phyloP scores from a whole-genome alignment of 2,113 vertebrate species.

The Prunella himalayana region DNA sequence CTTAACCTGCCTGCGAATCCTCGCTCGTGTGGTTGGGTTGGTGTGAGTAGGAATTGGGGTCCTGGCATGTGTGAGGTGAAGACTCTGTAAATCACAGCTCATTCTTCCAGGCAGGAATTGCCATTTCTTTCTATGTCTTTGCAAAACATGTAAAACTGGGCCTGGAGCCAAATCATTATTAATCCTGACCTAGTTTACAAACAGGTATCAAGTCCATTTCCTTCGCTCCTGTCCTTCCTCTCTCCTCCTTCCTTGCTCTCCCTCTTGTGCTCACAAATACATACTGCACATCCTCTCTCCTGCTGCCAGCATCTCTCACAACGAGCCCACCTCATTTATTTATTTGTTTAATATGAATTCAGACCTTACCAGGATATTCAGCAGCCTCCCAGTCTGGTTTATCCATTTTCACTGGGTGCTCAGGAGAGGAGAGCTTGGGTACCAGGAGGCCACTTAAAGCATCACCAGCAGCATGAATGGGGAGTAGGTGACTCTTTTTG shows the following conservation, averaged over 20 bases:
- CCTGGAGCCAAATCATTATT: neutral
- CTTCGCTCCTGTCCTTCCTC: neutral
- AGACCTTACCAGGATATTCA: neutral
- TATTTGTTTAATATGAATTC: neutral
- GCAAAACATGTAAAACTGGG: neutral
- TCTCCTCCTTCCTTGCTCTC: conserved; percentile 44
- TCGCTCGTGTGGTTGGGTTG: neutral
- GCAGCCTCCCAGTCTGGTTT: neutral
- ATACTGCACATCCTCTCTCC: neutral
- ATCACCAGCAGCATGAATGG: neutral
- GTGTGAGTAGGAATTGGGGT: neutral
- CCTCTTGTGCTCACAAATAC: conserved; percentile 50
- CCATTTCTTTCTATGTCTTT: neutral
- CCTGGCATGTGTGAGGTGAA: neutral
- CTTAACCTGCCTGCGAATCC: neutral
- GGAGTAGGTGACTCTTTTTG: neutral
- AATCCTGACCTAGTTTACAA: neutral
- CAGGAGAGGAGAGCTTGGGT: neutral
- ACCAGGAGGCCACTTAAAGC: neutral
- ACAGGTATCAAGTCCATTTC: neutral
- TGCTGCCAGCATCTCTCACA: neutral
- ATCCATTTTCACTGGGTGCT: neutral
- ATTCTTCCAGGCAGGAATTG: neutral
- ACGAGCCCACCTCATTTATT: neutral
- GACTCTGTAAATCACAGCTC: neutral